Evolutionary conservation across 2,113 vertebrate genomes (phyloP), one percentile per base, ranked within the genome.

Genomic region (Siphamia tubifer): DNA sequence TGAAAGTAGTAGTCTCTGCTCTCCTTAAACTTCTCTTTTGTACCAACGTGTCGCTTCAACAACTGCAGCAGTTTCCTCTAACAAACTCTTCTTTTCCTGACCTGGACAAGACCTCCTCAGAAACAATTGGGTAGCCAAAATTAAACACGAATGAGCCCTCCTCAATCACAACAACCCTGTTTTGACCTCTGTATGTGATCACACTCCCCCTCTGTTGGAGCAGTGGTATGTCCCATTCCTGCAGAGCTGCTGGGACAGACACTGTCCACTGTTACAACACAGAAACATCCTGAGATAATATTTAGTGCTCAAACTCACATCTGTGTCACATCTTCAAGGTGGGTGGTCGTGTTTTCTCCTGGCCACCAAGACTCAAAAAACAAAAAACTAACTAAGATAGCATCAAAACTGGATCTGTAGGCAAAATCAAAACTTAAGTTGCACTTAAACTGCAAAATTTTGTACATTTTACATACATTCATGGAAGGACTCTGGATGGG

Each of bases 251-350:
- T 30, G 38, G 51, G 67, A 38, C 19, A 38, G 43, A 36, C 56
- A 13, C 38, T 21, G 24, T 31, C 61, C 77, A 32, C 75, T 68
- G 68, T 75, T 57, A 81, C 72, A 85, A 74, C 77, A 49, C 1
- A 1, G 34, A 24, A 53, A 23, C 17, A 13, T 67, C 21, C 75
- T 65, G 77, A 79, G 69, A 79, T 66, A 79, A 83, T 66, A 52
- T 30, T 34, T 21, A 31, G 21, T 20, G 21, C 13, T 8, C 5
- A 66, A 51, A 63, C 38, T 67, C 49, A 45, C 55, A 72, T 49
- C 68, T 60, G 77, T 62, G 21, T 16, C 16, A 1, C 45, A 20
- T 23, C 35, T 35, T 62, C 68, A 61, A 21, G 55, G 47, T 80
- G 66, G 81, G 75, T 79, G 85, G 82, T 24, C 43, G 13, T 19